Percentiles rank a stretch among this genome's conserved stretches.
These are phyloP conservation scores for Hemicordylus capensis DNA, from an alignment of 2,113 vertebrate species.

Conservation along the genomic window DNA sequence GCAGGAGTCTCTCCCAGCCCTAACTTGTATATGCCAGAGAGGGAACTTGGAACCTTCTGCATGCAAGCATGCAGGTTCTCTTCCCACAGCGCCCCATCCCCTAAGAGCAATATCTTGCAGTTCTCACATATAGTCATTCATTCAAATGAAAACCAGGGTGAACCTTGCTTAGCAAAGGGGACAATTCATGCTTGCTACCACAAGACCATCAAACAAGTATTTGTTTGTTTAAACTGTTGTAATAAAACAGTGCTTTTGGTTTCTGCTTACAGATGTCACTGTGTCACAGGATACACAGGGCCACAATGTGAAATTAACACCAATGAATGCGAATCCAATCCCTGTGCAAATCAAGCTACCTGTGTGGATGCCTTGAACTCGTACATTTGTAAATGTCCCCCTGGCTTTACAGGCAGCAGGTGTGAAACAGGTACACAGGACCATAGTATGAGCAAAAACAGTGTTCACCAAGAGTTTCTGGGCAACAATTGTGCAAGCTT, in stretches of 20 bases:
- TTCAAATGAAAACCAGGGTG: too few relatives aligned
- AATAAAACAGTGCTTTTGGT: neutral
- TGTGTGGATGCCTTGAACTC: conserved; percentile 89
- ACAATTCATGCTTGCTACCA: too few relatives aligned
- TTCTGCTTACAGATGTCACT: conserved; percentile 83
- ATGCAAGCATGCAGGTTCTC: too few relatives aligned
- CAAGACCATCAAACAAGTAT: too few relatives aligned
- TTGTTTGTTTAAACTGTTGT: neutral
- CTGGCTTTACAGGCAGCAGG: conserved; percentile 97
- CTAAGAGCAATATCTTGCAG: too few relatives aligned
- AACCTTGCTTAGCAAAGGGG: too few relatives aligned
- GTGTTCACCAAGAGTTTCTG: conserved; percentile 30
- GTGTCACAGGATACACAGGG: conserved; percentile 86
- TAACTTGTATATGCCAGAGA: too few relatives aligned
- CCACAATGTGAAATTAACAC: conserved; percentile 86
- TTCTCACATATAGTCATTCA: too few relatives aligned
- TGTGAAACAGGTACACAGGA: conserved; percentile 98
- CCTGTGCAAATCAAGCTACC: conserved; percentile 91
- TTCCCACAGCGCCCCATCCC: too few relatives aligned
- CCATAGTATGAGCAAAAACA: conserved; percentile 43
- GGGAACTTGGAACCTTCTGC: too few relatives aligned
- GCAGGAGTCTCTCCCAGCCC: too few relatives aligned
- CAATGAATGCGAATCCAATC: conserved; percentile 91
- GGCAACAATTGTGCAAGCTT: conserved; percentile 24
- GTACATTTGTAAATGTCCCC: conserved; percentile 91